phyloP scores from a whole-genome alignment of 2,797 vertebrate genomes.

The Sebastes vulpes region DNA sequence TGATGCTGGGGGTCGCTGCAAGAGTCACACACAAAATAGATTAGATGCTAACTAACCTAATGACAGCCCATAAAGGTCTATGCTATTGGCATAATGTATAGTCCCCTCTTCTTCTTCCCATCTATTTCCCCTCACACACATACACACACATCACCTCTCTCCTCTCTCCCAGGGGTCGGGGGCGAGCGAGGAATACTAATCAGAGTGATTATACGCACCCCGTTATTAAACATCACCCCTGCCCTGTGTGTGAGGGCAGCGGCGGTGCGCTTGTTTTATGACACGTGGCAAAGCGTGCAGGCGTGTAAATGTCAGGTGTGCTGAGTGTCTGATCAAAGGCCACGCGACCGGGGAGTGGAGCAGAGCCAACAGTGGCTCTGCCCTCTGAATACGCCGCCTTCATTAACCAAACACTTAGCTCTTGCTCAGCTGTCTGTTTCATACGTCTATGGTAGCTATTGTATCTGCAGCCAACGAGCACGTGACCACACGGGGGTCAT shows the following conservation, averaged over 20 bases:
- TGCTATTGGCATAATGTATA: conserved; percentile 29
- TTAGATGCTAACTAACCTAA: conserved; percentile 62
- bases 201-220: conserved; percentile 94
- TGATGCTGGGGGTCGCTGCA: conserved; percentile 94
- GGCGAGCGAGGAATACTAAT: conserved; percentile 95
- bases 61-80: conserved; percentile 55
- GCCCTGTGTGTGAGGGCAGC: conserved; percentile 78
- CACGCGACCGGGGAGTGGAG: conserved; percentile 79
- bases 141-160: conserved; percentile 67
- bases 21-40: conserved; percentile 57
- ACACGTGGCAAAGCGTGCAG: conserved; percentile 81
- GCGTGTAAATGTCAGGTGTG: conserved; percentile 97
- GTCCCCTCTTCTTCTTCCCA: conserved; percentile 30
- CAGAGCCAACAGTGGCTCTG: conserved; percentile 79
- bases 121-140: conserved; percentile 24
- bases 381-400: conserved; percentile 76
- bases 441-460: background rate
- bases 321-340: conserved; percentile 87
- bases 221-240: conserved; percentile 99
- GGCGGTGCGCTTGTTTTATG: conserved; percentile 83
- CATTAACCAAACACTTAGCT: conserved; percentile 78
- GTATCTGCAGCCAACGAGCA: background rate
- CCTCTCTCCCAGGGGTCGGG: conserved; percentile 90
- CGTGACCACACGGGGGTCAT: background rate
- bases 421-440: conserved; percentile 53